A percentile compares a stretch with the other conserved stretches of the same genome.
Evolutionary conservation across 2,888 invertebrate species (phyloP).

Genomic region (Trileptium ribeirensis): DNA sequence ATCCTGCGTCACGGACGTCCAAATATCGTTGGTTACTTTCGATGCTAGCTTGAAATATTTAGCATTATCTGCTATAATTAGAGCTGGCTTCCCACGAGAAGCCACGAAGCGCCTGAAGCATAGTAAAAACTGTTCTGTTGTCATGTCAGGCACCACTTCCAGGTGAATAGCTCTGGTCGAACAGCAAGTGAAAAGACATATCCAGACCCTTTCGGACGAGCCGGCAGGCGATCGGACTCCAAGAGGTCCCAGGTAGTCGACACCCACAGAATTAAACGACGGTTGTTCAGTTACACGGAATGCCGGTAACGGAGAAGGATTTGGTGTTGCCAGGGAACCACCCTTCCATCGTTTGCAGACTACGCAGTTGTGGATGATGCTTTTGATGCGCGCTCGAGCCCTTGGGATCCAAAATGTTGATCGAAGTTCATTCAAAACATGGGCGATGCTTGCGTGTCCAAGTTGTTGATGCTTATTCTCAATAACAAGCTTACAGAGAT

Average conservation of each 20-base stretch:
- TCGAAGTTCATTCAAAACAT: neutral
- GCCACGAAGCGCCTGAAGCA: slow-evolving; percentile 48
- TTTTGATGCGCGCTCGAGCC: neutral
- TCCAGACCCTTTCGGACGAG: slow-evolving; percentile 38
- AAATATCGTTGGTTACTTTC: slow-evolving; percentile 42
- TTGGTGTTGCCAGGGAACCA: neutral
- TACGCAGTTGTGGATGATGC: neutral
- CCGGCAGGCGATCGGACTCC: neutral
- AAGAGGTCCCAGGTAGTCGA: slow-evolving; percentile 13
- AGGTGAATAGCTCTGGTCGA: slow-evolving; percentile 21
- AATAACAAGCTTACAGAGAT: neutral
- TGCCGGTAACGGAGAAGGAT: neutral
- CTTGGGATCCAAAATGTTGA: slow-evolving; percentile 4
- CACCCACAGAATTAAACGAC: neutral
- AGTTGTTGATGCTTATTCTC: neutral
- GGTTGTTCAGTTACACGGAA: neutral
- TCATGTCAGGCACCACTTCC: slow-evolving; percentile 35
- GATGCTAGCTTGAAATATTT: slow-evolving; percentile 50
- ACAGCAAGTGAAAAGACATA: slow-evolving; percentile 22
- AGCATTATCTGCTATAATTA: slow-evolving; percentile 52
- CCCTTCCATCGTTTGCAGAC: neutral
- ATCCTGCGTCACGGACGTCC: neutral
- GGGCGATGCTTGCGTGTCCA: neutral
- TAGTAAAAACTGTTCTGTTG: slow-evolving; percentile 44
- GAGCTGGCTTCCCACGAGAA: slow-evolving; percentile 44